Evolutionary conservation across 1,140 invertebrate genomes (phyloP).

Genomic region (Dreissena polymorpha): DNA sequence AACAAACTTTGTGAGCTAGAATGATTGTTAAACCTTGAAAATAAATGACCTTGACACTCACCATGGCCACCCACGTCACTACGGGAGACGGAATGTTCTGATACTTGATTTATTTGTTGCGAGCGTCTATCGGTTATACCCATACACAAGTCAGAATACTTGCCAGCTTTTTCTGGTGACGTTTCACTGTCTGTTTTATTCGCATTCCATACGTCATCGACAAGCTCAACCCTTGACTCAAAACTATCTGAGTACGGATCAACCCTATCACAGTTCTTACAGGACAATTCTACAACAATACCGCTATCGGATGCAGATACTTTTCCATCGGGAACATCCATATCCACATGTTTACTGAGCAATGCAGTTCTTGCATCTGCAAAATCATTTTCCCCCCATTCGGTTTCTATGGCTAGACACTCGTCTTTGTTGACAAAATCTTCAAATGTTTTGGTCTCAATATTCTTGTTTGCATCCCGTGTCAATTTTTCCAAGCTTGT

Average conservation of each 20-base stretch:
- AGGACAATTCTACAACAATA: conserved; percentile 43
- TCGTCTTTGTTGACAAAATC: conserved; percentile 5
- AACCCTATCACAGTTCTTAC: conserved; percentile 35
- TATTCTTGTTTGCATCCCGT: conserved; percentile 36
- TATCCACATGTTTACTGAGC: conserved; percentile 18
- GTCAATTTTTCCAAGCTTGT: conserved; percentile 41
- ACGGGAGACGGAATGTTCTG: conserved; percentile 39
- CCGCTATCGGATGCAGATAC: conserved; percentile 49
- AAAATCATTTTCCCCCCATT: neutral
- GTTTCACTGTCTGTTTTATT: conserved; percentile 1
- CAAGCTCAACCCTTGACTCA: conserved; percentile 1
- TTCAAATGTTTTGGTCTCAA: neutral
- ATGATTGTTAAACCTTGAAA: conserved; percentile 31
- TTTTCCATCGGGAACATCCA: conserved; percentile 7
- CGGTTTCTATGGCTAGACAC: neutral
- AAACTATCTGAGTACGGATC: conserved; percentile 45
- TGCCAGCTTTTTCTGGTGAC: neutral
- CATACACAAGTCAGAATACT: neutral
- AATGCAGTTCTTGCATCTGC: neutral
- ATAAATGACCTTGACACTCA: conserved; percentile 63
- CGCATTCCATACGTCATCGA: conserved; percentile 1
- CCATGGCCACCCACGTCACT: conserved; percentile 44
- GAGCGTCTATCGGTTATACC: too few species aligned
- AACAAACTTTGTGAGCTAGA: conserved; percentile 63
- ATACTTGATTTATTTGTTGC: neutral